These are phyloP conservation scores for Agriopis leucophaearia DNA, from an alignment of 2,888 invertebrate genomes.

Conservation along the genomic window DNA sequence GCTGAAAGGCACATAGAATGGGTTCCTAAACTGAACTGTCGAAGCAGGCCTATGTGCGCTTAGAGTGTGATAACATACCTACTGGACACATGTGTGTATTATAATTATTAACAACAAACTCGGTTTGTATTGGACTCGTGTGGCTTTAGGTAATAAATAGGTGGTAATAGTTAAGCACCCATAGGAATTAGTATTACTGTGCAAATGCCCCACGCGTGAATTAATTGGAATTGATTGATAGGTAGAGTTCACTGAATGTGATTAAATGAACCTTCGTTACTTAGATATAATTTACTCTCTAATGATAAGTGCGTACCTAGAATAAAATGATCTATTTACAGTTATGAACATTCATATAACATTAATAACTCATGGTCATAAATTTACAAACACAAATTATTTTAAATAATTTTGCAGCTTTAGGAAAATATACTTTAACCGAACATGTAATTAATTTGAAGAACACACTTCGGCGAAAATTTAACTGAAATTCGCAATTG, in stretches of 20 bases:
- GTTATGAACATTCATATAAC: too few relatives aligned
- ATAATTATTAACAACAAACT: neutral
- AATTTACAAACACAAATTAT: too few relatives aligned
- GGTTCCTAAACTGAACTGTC: neutral
- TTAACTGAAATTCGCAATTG: too few relatives aligned
- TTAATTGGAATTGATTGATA: constrained; percentile 2
- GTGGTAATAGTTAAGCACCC: neutral
- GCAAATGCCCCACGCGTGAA: constrained; percentile 1
- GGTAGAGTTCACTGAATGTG: neutral
- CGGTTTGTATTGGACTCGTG: neutral
- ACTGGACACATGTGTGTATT: neutral
- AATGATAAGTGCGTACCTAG: too few relatives aligned
- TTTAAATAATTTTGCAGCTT: too few relatives aligned
- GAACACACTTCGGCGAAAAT: too few relatives aligned
- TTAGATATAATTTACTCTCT: too few relatives aligned
- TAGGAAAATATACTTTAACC: too few relatives aligned
- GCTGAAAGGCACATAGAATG: neutral
- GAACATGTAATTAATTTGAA: too few relatives aligned
- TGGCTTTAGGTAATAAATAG: constrained; percentile 2
- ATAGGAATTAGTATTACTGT: neutral
- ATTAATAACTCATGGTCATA: too few relatives aligned
- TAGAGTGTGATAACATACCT: neutral
- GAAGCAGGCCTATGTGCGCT: neutral
- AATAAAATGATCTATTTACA: too few relatives aligned
- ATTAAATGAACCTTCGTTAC: neutral